A percentile compares a stretch with the other conserved stretches of the same genome.
These are phyloP conservation scores for Neodiprion virginianus DNA, from an alignment of 1,140 invertebrate species.

Conservation along the genomic window DNA sequence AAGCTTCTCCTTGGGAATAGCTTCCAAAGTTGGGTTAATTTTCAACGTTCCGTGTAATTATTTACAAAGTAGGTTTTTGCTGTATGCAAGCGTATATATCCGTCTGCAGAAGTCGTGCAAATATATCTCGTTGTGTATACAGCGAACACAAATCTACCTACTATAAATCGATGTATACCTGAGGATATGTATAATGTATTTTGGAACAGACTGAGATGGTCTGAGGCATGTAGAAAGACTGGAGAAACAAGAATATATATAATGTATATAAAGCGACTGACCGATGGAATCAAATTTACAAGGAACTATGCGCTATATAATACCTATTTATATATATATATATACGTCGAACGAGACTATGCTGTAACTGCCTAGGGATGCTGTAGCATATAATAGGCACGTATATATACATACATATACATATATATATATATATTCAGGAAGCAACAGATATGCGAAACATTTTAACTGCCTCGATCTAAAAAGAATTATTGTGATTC, in stretches of 20 bases:
- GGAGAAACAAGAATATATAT: background rate
- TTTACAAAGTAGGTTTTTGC: background rate
- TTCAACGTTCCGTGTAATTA: too few species aligned
- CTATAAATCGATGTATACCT: too few species aligned
- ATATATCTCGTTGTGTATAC: too few species aligned
- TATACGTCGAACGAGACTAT: background rate
- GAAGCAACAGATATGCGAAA: slow-evolving; percentile 1
- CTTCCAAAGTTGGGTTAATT: too few species aligned
- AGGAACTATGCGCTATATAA: background rate
- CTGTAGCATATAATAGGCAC: too few species aligned
- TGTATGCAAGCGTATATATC: background rate
- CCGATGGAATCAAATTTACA: slow-evolving; percentile 1
- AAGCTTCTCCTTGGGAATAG: too few species aligned
- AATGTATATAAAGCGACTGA: background rate
- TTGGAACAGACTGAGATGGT: background rate
- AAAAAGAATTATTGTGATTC: background rate
- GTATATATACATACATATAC: too few species aligned
- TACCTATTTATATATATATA: background rate
- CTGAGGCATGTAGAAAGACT: background rate
- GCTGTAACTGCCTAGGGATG: too few species aligned
- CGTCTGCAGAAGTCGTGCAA: too few species aligned
- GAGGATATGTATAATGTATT: background rate
- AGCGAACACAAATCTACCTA: too few species aligned
- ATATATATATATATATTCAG: background rate
- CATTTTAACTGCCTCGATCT: background rate